phyloP scores from a whole-genome alignment of 1,140 invertebrate genomes.

The Eriosoma lanigerum region DNA sequence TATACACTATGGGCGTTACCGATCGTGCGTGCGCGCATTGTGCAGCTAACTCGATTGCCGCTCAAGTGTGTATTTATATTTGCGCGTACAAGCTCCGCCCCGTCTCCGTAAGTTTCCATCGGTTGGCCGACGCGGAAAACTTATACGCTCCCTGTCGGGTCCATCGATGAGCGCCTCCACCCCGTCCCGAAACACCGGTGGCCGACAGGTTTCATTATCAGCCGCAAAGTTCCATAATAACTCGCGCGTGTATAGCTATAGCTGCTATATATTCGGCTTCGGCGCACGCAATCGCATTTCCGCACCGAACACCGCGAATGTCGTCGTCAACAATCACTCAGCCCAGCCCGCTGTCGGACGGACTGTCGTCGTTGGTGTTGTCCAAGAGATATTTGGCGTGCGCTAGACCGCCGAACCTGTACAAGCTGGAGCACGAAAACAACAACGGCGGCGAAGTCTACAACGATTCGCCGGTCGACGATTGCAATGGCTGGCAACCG shows the following conservation, averaged over 20 bases:
- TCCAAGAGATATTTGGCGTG: slow-evolving; percentile 32
- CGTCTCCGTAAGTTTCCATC: not conserved
- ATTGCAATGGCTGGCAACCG: not conserved
- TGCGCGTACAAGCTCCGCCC: slow-evolving; percentile 10
- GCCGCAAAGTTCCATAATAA: not conserved
- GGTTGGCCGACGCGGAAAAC: slow-evolving; percentile 2
- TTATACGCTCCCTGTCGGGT: not conserved
- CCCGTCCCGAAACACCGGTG: no score
- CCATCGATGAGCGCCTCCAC: not conserved
- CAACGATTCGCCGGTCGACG: not conserved
- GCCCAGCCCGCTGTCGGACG: slow-evolving; percentile 28
- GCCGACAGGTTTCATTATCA: not conserved
- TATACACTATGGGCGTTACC: not conserved
- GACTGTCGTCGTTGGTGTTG: slow-evolving; percentile 41
- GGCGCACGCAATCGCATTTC: not conserved
- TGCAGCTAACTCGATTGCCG: no score
- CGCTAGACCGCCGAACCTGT: slow-evolving; percentile 16
- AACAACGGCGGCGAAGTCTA: not conserved
- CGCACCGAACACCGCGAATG: not conserved
- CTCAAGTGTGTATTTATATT: not conserved
- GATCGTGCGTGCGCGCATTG: no score
- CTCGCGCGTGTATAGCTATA: not conserved
- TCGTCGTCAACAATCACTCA: slow-evolving; percentile 19
- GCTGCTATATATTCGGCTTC: no score
- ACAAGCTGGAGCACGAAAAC: slow-evolving; percentile 22